Evolutionary conservation across 2,797 vertebrate species (phyloP), one percentile per base, ranked within the genome.

Genomic region (Acanthurus lineatus): DNA sequence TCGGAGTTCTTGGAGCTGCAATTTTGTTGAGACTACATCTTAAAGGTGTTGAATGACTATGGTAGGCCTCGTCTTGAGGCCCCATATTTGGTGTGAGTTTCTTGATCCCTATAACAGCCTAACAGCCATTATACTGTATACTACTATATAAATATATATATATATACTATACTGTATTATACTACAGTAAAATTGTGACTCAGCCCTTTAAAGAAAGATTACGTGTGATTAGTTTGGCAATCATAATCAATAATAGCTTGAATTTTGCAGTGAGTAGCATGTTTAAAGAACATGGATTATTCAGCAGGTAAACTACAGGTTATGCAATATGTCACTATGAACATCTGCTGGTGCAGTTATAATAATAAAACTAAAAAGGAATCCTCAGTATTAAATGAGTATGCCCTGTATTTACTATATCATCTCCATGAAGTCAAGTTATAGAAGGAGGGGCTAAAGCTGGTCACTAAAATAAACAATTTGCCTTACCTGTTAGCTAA

Each of bases 281-380:
- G n/a, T 22, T 32, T 42, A 25, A 52, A 20, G 22, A 9, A 57
- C 16, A 19, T 32, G 19, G 9, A 58, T 64, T 69, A 69, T 74
- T 52, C 28, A 45, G 9, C 14, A 49, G 20, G 25, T 56, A 4
- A 68, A 35, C 32, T 7, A 35, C 32, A 35, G 32, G 17, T 14
- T 54, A 49, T 57, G 16, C 16, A 32, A 4, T 25, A 12, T 54
- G n/a, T 67, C 16, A 38, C 14, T 48, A 61, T 9, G 4, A 4
- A 11, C 16, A 20, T 25, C 16, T 42, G 12, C 16, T 53, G 20
- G 1, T 61, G 45, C 15, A 25, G 4, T 11, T 53, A n/a, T 12
- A 42, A 42, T 42, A 11, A 11, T 4, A 2, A 12, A 3, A 3
- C 9, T 42, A 42, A 0, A 4, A 58, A 53, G 11, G 2, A 52